Conservation (phyloP, 2,888 invertebrate species). For the Apamea anceps region DNA sequence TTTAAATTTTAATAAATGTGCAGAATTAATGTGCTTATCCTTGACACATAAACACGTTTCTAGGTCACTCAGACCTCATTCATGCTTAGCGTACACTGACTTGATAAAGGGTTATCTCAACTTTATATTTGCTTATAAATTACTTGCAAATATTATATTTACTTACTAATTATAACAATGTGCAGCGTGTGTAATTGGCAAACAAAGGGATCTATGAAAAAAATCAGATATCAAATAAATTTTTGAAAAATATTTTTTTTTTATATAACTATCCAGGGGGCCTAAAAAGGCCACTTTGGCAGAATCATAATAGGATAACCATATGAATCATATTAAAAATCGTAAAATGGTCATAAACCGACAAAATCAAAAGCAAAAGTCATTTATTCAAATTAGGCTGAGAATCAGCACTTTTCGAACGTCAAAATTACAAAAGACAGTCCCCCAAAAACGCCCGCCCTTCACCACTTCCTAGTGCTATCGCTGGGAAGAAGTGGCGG, state of each 20-base stretch:
- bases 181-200: not conserved
- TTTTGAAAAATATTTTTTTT: not conserved
- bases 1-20: not conserved
- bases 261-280: no score
- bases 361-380: no score
- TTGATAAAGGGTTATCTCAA: slow-evolving; percentile 49
- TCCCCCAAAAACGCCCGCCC: no score
- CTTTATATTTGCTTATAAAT: slow-evolving; percentile 12
- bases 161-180: not conserved
- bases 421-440: no score
- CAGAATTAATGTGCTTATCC: slow-evolving; percentile 10
- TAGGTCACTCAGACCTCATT: slow-evolving; percentile 53
- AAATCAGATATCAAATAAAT: not conserved
- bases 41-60: slow-evolving; percentile 49
- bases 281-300: no score
- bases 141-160: slow-evolving; percentile 1
- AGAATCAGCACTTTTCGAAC: no score
- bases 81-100: slow-evolving; percentile 38
- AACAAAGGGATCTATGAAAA: not conserved
- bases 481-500: no score
- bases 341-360: no score
- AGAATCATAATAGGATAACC: no score
- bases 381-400: no score
- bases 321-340: no score
- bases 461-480: no score